Evolutionary conservation across 30 jellyfish, hydroid and myxozoan species (phyloP), one percentile per base, ranked within the genome.

Genomic region (Euphysa ruthae): DNA sequence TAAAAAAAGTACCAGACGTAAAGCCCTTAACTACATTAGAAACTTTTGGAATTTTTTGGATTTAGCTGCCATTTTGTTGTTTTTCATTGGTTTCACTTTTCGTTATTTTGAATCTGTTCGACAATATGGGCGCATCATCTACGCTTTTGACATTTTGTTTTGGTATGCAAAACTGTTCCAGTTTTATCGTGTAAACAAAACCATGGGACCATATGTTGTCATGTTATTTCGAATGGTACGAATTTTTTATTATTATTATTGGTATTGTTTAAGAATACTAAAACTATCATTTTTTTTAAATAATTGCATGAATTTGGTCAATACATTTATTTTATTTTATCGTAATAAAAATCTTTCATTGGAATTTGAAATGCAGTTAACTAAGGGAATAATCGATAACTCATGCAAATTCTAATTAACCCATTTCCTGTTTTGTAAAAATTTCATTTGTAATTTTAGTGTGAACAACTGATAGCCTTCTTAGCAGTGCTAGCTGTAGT

Each of bases 211-310:
- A 3, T 82, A 82, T 32, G 84, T 82, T 49, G 81, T 82, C 57
- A 82, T 82, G 94, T 65, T 82, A n/a, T 63, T 57, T 34, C 23
- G 77, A 65, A 82, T 82, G 94, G 94, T 82, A 72, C 55, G 93
- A 16, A n/a, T n/a, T n/a, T n/a, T 22, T 20, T 26, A 5, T 26
- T 8, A 8, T 12, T 8, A 8, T 31, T 10, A 7, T 10, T 10
- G 13, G 7, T 8, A 52, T 14, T 52, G 29, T 13, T 31, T 52
- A 10, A 8, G 15, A 12, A 10, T 8, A 52, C 29, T n/a, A n/a
- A n/a, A n/a, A 38, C n/a, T 10, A 12, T n/a, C 52, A 38, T 10
- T 10, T n/a, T 10, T 10, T n/a, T n/a, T n/a, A n/a, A n/a, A n/a
- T n/a, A n/a, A n/a, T n/a, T n/a, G n/a, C n/a, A n/a, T n/a, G n/a